Evolutionary conservation across 2,113 vertebrate genomes (phyloP).

Genomic region (Toxotes chatareus): DNA sequence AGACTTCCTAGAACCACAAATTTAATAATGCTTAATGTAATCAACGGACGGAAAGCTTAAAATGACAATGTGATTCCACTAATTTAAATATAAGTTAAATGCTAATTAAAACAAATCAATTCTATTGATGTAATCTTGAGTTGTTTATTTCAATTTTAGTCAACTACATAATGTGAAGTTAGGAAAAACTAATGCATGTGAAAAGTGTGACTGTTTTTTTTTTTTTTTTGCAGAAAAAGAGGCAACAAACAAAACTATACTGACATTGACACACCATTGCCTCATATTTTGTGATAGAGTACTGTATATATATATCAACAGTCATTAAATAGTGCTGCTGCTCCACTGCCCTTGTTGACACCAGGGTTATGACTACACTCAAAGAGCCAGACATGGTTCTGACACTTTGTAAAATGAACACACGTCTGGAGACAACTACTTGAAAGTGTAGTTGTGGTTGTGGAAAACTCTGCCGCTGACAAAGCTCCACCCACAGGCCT

Average conservation of each 20-base stretch:
- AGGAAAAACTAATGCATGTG: too few species aligned
- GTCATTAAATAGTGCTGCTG: constrained; percentile 23
- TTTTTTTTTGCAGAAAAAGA: too few species aligned
- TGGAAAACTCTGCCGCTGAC: constrained; percentile 17
- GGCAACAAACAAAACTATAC: too few species aligned
- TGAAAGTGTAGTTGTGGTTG: constrained; percentile 58
- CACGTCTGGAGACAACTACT: constrained; percentile 33
- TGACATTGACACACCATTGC: too few species aligned
- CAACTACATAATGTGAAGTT: too few species aligned
- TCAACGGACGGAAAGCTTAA: background rate
- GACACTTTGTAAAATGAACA: constrained; percentile 21
- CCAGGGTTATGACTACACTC: constrained; percentile 25
- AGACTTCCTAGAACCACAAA: background rate
- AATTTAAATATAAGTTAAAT: background rate
- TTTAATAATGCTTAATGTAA: background rate
- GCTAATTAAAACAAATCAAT: background rate
- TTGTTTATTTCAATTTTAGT: too few species aligned
- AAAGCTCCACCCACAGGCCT: constrained; percentile 41
- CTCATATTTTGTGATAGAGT: too few species aligned
- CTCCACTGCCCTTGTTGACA: constrained; percentile 38
- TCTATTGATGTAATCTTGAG: background rate
- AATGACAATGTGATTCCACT: background rate
- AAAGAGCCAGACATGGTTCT: constrained; percentile 31
- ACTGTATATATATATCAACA: background rate
- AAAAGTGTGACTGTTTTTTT: too few species aligned